Conservation (phyloP, 2,113 vertebrate species). For the Coptodon bakossiorum region DNA sequence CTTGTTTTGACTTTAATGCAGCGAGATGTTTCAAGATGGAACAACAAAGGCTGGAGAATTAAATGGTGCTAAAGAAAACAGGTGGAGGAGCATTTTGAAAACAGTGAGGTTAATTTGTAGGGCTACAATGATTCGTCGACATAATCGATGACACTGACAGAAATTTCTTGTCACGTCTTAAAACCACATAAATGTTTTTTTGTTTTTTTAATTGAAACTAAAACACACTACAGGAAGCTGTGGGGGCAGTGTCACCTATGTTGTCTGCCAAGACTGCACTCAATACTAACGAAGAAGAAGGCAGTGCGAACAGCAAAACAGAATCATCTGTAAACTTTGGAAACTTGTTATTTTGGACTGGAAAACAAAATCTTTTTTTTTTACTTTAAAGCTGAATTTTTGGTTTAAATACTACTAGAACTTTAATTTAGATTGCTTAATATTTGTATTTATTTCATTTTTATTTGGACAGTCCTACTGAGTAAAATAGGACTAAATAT, state of each 20-base stretch:
- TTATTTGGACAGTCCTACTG: accelerated
- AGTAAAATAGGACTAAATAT: not conserved
- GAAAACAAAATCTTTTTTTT: not conserved
- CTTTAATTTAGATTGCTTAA: not conserved
- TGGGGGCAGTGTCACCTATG: not conserved
- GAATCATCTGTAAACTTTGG: not conserved
- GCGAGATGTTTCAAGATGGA: accelerated
- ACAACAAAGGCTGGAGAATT: not conserved
- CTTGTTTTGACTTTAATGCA: not conserved
- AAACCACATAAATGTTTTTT: not conserved
- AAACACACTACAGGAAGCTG: not conserved
- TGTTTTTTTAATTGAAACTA: not conserved
- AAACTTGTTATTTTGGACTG: not conserved
- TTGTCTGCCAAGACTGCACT: not conserved
- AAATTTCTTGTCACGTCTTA: not conserved
- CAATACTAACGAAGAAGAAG: accelerated
- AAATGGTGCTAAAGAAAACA: not conserved
- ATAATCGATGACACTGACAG: not conserved
- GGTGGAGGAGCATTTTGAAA: not conserved
- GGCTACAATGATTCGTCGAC: not conserved
- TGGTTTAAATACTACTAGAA: not conserved
- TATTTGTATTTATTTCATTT: not conserved
- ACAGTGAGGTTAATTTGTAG: not conserved
- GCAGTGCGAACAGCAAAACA: not conserved
- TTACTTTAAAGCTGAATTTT: not conserved